These are phyloP conservation scores for Schizopygopsis malacanthus DNA, from an alignment of 2,797 vertebrate genomes.

Conservation along the genomic window DNA sequence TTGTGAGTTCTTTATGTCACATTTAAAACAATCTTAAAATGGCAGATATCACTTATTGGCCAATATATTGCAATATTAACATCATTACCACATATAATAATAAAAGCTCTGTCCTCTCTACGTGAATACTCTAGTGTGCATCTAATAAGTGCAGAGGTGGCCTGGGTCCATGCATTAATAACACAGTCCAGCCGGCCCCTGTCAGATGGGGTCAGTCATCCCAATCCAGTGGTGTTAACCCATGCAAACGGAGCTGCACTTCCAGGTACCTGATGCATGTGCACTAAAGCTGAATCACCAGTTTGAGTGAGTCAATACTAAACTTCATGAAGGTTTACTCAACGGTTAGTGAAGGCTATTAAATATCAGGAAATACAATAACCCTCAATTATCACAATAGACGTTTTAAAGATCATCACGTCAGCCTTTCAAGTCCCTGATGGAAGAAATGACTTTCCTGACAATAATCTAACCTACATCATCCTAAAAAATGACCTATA, in stretches of 20 bases:
- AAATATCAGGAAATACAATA: conserved; percentile 13
- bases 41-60: too few relatives aligned
- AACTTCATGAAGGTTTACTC: conserved; percentile 8
- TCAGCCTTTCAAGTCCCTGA: conserved; percentile 34
- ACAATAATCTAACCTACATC: conserved; percentile 58
- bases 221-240: conserved; percentile 8
- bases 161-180: conserved; percentile 34
- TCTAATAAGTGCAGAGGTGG: conserved; percentile 32
- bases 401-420: not conserved
- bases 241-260: not conserved
- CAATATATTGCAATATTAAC: not conserved
- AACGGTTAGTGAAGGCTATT: not conserved
- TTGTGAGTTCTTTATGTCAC: not conserved
- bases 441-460: conserved; percentile 18
- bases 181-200: conserved; percentile 2
- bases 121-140: conserved; percentile 1
- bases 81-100: not conserved
- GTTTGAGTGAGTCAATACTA: not conserved
- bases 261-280: not conserved
- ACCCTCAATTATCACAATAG: conserved; percentile 1
- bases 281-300: not conserved
- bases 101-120: not conserved
- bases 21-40: not conserved
- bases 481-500: conserved; percentile 54
- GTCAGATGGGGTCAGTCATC: conserved; percentile 34